Base-by-base conservation (phyloP, 2,113 vertebrate species). In the Elaphurus davidianus region DNA sequence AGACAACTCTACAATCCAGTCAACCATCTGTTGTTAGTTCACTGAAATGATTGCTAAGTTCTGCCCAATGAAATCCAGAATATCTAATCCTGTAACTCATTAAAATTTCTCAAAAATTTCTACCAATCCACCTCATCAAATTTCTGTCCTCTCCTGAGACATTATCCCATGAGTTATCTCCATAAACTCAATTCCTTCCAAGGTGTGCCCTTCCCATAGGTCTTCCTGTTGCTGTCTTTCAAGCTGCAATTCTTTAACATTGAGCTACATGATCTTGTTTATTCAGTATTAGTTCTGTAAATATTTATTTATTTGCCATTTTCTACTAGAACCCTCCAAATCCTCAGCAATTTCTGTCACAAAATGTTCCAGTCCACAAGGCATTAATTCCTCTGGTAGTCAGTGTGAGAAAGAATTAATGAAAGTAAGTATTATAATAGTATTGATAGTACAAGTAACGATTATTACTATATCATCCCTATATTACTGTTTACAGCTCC, bases 1-100 rank as follows among this genome's bases (percentile, higher is more conserved):
- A 88, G 90, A 91, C 64, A 91, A 60, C 64, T 87, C 76, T 62
- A 96, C 90, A 88, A 95, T 97, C 60, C 33, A 97, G 86, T 87
- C 92, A 97, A 86, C 87, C 85, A 92, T 87, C 40, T 90, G 84
- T 14, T 92, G 43, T 62, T 91, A 59, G 81, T 79, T 96, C 57
- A 87, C 50, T 90, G 45, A 94, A 96, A 79, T 62, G 50, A 87
- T 40, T 83, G 33, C 82, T 79, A 93, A 71, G 84, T 97, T 96
- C 54, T 91, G 85, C 60, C 78, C 71, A 78, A 5, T 43, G n/a
- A 25, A 28, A 62, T 94, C 36, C 28, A 78, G 28, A 96, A 93
- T 76, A 7, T 79, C 62, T 87, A 74, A 84, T 36, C 36, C 47
- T 84, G 74, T 67, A 92, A 86, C 82, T 85, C 71, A 82, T 17